Conservation (phyloP, 1,140 invertebrate genomes). For the Zaprionus ornatus region DNA sequence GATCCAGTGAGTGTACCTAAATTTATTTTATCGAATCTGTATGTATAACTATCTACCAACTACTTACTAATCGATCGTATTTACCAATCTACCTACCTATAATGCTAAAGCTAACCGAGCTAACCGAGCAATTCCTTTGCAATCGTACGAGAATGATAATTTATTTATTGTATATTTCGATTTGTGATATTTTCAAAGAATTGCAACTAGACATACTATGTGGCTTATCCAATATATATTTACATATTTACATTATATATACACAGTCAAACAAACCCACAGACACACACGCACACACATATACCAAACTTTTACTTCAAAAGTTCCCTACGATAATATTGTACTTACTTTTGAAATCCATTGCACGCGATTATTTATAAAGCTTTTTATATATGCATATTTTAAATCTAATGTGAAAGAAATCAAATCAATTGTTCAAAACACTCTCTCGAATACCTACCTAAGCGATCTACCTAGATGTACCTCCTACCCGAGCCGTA, state of each 20-base stretch:
- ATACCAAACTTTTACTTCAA: slow-evolving; percentile 35
- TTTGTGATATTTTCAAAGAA: slow-evolving; percentile 83
- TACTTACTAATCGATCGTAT: slow-evolving; percentile 5
- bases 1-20: slow-evolving; percentile 67
- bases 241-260: slow-evolving; percentile 13
- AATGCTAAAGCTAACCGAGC: slow-evolving; percentile 8
- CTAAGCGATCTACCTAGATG: slow-evolving; percentile 8
- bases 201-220: slow-evolving; percentile 76
- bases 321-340: slow-evolving; percentile 47
- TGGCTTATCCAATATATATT: slow-evolving; percentile 72
- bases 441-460: slow-evolving; percentile 37
- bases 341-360: slow-evolving; percentile 39
- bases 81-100: slow-evolving; percentile 44
- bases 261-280: background rate
- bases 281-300: slow-evolving; percentile 13
- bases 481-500: background rate
- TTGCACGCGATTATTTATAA: slow-evolving; percentile 41
- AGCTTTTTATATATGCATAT: slow-evolving; percentile 38
- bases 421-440: slow-evolving; percentile 40
- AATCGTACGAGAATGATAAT: slow-evolving; percentile 62
- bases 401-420: background rate
- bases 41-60: slow-evolving; percentile 27
- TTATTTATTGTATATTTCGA: slow-evolving; percentile 79
- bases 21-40: slow-evolving; percentile 49
- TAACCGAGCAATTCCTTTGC: slow-evolving; percentile 69